Evolutionary conservation across 1,140 invertebrate genomes (phyloP), one percentile per base, ranked within the genome.

Genomic region (Octopus bimaculoides): DNA sequence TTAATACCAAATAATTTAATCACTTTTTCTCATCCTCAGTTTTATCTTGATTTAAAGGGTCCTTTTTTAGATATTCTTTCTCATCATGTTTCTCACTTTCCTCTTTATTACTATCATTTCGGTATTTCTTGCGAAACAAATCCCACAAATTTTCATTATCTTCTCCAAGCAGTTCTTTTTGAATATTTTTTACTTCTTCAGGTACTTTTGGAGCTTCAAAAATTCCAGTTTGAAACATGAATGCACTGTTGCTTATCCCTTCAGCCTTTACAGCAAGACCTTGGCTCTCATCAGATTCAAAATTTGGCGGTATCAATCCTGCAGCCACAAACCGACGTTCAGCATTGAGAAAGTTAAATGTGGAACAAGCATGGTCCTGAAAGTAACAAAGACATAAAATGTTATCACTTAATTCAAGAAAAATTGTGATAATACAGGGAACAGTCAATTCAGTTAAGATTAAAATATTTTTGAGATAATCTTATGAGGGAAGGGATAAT

Each of bases 321-420:
- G 92, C 96, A 5, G 93, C 95, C 52, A 95, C 93, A 88, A 92
- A 93, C 82, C 95, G 91, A 10, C 91, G 90, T 86, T 97, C 96
- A 4, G 92, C 90, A 87, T 93, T 94, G 5, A 97, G 86, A 86
- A 95, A 97, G 89, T 97, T 97, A 87, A 95, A 97, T 4, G 94
- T 95, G 8, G 94, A 87, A 84, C 94, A 93, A 0, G 96, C 96
- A 83, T 94, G 92, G 78, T 94, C 92, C 53, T 91, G 82, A 79
- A 85, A 84, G 20, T 81, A 77, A 79, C 9, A n/a, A 82, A 80
- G 75, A 17, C 0, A 71, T n/a, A 71, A 17, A 6, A 71, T 41
- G 26, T 41, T 41, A 41, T 41, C 26, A 41, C 26, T 41, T 41
- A 41, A 41, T 41, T 41, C 26, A 41, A 41, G 26, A 41, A 3